Base-by-base conservation (phyloP, 2,797 vertebrate genomes). In the Mormyrops attenuatus region DNA sequence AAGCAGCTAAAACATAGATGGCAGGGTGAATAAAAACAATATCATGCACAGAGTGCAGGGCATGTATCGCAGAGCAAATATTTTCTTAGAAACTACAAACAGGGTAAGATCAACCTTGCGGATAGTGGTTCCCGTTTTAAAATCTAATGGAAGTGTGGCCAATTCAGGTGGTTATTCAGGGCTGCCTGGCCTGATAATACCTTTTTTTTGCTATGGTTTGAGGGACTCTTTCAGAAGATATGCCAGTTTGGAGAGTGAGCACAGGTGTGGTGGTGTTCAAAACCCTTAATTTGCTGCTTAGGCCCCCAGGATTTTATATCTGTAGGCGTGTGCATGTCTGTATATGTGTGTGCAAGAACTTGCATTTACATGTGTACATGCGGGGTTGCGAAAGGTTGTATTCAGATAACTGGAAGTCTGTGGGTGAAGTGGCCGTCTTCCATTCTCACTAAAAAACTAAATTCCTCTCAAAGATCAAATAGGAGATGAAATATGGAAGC, bases 241-340 rank as follows among this genome's bases (percentile, higher is more conserved):
- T 80, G 38, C 73, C 38, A 44, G 15, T 80, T 80, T 80, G 34
- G 38, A 44, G 6, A 80, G 38, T 80, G 73, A 80, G 34, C 73
- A 77, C 30, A 77, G 69, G 13, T 41, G 38, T 77, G 69, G 34
- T 77, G 34, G 69, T 41, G 38, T 44, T 80, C 73, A 15, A 80
- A 20, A 80, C 38, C 38, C 73, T 44, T 80, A 41, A 80, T 80
- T 80, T 44, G 38, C 20, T 44, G 38, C 17, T 80, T 80, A n/a
- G 15, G 73, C 17, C 73, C 52, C 15, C 52, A 30, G 53, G 34
- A 50, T 41, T 88, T 63, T 22, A 85, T 49, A 50, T 50, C 44
- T 85, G 47, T 85, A 85, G 47, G 82, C 82, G 47, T 85, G 22
- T 85, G 82, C 47, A n/a, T 85, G 82, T 85, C 44, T 50, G 82